Evolutionary conservation across 2,888 invertebrate species (phyloP), one percentile per base, ranked within the genome.

Genomic region (Plebejus anna): DNA sequence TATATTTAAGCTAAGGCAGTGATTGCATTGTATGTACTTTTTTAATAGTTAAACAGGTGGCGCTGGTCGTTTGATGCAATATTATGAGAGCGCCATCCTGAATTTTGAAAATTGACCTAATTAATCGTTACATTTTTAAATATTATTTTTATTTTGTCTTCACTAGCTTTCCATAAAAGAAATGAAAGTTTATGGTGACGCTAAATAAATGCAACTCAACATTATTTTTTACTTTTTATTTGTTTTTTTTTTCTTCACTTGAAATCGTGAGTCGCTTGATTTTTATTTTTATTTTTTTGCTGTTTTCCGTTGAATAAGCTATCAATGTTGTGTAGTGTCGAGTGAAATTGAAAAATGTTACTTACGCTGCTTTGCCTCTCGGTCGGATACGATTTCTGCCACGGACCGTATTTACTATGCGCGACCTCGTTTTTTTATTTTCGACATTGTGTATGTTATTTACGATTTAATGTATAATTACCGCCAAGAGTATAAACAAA

Each of bases 31-130:
- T 70, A 75, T 75, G 66, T 66, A 66, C 66, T 32, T 66, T 66
- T 76, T 32, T 70, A 71, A 73, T 81, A 80, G 78, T 78, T 76
- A 81, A 84, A 87, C 90, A 92, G 92, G 89, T 92, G 91, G 93
- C 92, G 92, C 90, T 92, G 92, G 87, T 90, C 88, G 90, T 89
- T 83, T 79, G 77, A 81, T 81, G 78, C 55, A 38, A 28, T 70
- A 83, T 83, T 82, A 87, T 86, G 88, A 86, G 84, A 88, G 92
- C 92, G 93, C 93, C 91, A 92, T 89, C 91, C 91, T 91, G 87
- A 89, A 91, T 89, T 87, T 87, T 82, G 79, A 77, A 73, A 47
- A 55, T 55, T 55, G 13, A 55, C 55, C 3, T 16, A 1, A 16
- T 78, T 78, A 57, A 59, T 11, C 16, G 2, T 61, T 61, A 75